These are phyloP conservation scores for Standfussiana lucernea DNA, from an alignment of 2,888 invertebrate genomes.

Conservation along the genomic window DNA sequence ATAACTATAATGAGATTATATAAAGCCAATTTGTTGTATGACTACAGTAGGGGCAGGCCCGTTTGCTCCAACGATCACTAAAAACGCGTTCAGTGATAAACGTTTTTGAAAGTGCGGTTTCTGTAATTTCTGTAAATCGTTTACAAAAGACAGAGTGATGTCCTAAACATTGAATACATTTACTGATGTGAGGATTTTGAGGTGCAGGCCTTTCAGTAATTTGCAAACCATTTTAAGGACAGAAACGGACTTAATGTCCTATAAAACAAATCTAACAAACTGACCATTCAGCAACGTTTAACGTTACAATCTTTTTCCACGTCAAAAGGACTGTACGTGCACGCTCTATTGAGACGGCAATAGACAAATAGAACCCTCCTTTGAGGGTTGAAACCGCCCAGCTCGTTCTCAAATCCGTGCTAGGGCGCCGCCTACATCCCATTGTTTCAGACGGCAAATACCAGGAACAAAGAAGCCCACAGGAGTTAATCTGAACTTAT, in stretches of 20 bases:
- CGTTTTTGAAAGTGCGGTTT: neutral
- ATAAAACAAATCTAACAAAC: neutral
- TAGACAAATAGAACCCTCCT: slow-evolving; percentile 22
- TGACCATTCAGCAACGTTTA: neutral
- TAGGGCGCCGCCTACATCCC: slow-evolving; percentile 87
- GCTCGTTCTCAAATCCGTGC: slow-evolving; percentile 54
- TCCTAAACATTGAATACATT: neutral
- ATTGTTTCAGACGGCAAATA: slow-evolving; percentile 84
- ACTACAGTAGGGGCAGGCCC: neutral
- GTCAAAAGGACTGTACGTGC: neutral
- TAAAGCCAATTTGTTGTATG: neutral
- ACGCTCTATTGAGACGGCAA: slow-evolving; percentile 11
- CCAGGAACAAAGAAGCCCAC: slow-evolving; percentile 79
- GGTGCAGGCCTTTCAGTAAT: neutral
- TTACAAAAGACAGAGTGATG: neutral
- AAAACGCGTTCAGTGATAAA: neutral
- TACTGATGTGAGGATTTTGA: neutral
- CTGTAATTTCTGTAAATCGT: neutral
- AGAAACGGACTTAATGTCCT: too few species aligned
- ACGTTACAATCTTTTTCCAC: too few species aligned
- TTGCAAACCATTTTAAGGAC: neutral
- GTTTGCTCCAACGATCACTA: neutral
- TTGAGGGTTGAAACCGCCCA: slow-evolving; percentile 71
- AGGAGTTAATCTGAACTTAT: slow-evolving; percentile 70
- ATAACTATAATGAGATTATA: neutral